Evolutionary conservation across 1,140 invertebrate genomes (phyloP).

Genomic region (Drosophila pseudoananassae): DNA sequence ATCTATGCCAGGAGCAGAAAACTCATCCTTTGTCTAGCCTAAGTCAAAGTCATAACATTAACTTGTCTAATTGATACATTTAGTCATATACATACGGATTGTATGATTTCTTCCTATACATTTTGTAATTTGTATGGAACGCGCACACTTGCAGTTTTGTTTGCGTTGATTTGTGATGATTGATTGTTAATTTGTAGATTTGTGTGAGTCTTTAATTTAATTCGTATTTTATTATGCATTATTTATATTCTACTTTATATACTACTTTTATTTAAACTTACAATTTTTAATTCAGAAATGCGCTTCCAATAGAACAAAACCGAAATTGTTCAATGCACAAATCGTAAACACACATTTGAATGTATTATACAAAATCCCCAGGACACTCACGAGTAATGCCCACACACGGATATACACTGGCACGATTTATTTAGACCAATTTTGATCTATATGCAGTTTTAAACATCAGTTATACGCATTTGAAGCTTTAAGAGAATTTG

Average conservation of each 20-base stretch:
- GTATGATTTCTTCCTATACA: slow-evolving; percentile 38
- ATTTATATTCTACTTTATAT: slow-evolving; percentile 15
- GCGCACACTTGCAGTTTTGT: slow-evolving; percentile 27
- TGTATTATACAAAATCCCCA: slow-evolving; percentile 68
- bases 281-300: slow-evolving; percentile 40
- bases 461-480: slow-evolving; percentile 50
- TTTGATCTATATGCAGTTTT: slow-evolving; percentile 41
- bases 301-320: slow-evolving; percentile 63
- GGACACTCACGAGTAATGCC: slow-evolving; percentile 9
- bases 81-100: slow-evolving; percentile 39
- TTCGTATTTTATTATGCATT: slow-evolving; percentile 28
- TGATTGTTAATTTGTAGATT: slow-evolving; percentile 66
- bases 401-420: slow-evolving; percentile 18
- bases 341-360: slow-evolving; percentile 48
- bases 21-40: slow-evolving; percentile 63
- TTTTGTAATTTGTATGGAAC: slow-evolving; percentile 25
- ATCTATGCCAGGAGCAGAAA: slow-evolving; percentile 71
- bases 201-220: slow-evolving; percentile 33
- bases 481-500: slow-evolving; percentile 53
- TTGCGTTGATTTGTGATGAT: slow-evolving; percentile 72
- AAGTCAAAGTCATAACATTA: slow-evolving; percentile 79
- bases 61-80: slow-evolving; percentile 57
- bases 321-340: slow-evolving; percentile 72
- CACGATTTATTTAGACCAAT: slow-evolving; percentile 31
- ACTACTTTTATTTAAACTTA: slow-evolving; percentile 19